A percentile compares a stretch with the other conserved stretches of the same genome.
phyloP scores from a whole-genome alignment of 2,797 vertebrate genomes.

The Nasua narica region DNA sequence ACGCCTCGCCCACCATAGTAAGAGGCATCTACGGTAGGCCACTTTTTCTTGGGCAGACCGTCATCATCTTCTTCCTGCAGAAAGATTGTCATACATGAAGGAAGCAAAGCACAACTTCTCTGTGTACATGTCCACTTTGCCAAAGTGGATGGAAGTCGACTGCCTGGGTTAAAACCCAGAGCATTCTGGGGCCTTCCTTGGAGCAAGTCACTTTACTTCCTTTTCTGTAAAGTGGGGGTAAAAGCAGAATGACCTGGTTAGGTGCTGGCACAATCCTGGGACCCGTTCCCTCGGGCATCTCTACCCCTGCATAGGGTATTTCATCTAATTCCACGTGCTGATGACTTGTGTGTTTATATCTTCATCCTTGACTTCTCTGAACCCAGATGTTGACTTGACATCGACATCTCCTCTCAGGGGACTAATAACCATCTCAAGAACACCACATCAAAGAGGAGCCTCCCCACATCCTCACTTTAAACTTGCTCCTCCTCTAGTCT shows the following conservation, averaged over 20 bases:
- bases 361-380: background rate
- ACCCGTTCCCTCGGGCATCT: background rate
- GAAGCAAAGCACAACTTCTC: background rate
- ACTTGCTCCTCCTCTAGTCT: background rate
- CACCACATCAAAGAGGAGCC: background rate
- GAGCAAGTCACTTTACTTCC: background rate
- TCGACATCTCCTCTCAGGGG: background rate
- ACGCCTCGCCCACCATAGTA: constrained; percentile 98
- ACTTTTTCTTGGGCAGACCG: constrained; percentile 95
- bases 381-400: background rate
- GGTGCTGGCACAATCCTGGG: background rate
- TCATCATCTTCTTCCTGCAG: constrained; percentile 94
- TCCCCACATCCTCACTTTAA: background rate
- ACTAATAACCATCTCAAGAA: background rate
- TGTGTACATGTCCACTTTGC: background rate
- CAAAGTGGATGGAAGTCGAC: background rate
- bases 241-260: background rate
- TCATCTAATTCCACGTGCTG: background rate
- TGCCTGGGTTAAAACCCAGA: background rate
- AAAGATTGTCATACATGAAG: constrained; percentile 13
- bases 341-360: background rate
- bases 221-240: background rate
- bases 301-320: background rate
- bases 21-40: constrained; percentile 98
- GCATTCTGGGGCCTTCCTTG: background rate